Evolutionary conservation across 2,888 invertebrate species (phyloP).

Genomic region (Caenorhabditis sulstoni): DNA sequence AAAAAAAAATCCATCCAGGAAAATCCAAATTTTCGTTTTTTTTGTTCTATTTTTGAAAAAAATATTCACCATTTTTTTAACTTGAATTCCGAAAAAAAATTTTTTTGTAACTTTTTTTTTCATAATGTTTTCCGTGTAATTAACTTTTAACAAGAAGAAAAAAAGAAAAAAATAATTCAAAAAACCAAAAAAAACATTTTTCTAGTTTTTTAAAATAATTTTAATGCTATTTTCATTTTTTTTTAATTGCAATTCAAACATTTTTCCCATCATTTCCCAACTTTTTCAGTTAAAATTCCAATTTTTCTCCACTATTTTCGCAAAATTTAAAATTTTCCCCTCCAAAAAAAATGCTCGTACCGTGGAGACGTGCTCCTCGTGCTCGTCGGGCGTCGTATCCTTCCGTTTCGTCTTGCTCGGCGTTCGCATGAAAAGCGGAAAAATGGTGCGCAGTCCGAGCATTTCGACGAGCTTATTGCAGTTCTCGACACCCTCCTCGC

Average conservation of each 20-base stretch:
- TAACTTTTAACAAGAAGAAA: not conserved
- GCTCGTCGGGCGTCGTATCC: slow-evolving; percentile 79
- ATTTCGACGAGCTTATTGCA: slow-evolving; percentile 97
- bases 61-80: too few relatives aligned
- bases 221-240: too few relatives aligned
- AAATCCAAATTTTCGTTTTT: too few relatives aligned
- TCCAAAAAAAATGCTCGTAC: slow-evolving; percentile 46
- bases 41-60: too few relatives aligned
- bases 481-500: slow-evolving; percentile 93
- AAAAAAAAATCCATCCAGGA: too few relatives aligned
- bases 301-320: too few relatives aligned
- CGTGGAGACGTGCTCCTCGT: slow-evolving; percentile 89
- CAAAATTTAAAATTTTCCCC: too few relatives aligned
- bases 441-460: slow-evolving; percentile 92
- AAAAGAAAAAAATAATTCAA: not conserved
- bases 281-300: too few relatives aligned
- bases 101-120: not conserved
- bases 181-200: too few relatives aligned
- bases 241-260: too few relatives aligned
- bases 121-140: not conserved
- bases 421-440: slow-evolving; percentile 99
- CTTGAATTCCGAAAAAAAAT: not conserved
- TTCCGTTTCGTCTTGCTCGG: slow-evolving; percentile 89
- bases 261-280: too few relatives aligned
- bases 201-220: too few relatives aligned